Conservation (phyloP, 2,797 vertebrate species). For the Lutjanus campechanus region DNA sequence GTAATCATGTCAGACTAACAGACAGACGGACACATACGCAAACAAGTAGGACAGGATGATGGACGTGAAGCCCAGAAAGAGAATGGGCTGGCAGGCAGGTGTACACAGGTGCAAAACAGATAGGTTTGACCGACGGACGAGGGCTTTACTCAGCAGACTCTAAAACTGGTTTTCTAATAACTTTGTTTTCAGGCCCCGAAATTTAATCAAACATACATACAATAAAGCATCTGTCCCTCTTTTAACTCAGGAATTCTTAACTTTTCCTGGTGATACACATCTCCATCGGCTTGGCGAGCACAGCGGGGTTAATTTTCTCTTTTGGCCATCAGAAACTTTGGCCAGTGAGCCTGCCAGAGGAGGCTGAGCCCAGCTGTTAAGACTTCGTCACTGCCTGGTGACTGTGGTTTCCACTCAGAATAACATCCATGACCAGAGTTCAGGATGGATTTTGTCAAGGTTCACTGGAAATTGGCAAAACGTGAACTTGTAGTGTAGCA, state of each 20-base stretch:
- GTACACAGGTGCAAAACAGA: conserved; percentile 25
- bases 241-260: conserved; percentile 25
- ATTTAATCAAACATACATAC: not conserved
- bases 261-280: conserved; percentile 28
- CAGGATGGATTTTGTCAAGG: not conserved
- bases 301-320: conserved; percentile 32
- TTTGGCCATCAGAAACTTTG: conserved; percentile 8
- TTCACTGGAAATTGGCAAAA: conserved; percentile 1
- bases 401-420: conserved; percentile 14
- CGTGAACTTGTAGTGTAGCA: not conserved
- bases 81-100: conserved; percentile 22
- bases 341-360: conserved; percentile 13
- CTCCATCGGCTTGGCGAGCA: conserved; percentile 9
- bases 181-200: not conserved
- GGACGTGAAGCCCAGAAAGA: conserved; percentile 19
- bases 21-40: conserved; percentile 39
- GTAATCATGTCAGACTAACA: conserved; percentile 45
- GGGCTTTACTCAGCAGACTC: conserved; percentile 10
- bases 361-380: conserved; percentile 36
- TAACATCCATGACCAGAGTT: conserved; percentile 8
- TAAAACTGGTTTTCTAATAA: not conserved
- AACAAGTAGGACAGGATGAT: conserved; percentile 36
- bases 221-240: conserved; percentile 3
- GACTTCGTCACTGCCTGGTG: conserved; percentile 12
- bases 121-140: not conserved